Conservation (phyloP, 2,888 invertebrate species). For the Sussaba pulchella region DNA sequence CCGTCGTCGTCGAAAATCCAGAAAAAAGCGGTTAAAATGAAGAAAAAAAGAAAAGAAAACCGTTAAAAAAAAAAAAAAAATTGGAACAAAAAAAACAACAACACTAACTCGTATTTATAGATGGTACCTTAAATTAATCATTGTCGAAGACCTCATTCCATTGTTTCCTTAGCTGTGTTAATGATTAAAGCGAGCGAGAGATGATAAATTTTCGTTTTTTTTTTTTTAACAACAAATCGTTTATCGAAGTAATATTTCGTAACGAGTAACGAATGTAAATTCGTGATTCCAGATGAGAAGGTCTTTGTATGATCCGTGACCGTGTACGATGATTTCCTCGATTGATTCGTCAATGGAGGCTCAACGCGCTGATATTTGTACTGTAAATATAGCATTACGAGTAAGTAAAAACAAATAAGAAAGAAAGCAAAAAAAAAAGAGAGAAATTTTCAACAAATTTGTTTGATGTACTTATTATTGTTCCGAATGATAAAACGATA, state of each 20-base stretch:
- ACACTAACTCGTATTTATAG: slow-evolving; percentile 61
- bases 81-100: slow-evolving; percentile 18
- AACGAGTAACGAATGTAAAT: slow-evolving; percentile 58
- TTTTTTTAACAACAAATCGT: too few relatives aligned
- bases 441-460: slow-evolving; percentile 39
- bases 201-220: too few relatives aligned
- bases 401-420: slow-evolving; percentile 34
- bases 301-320: slow-evolving; percentile 53
- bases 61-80: slow-evolving; percentile 26
- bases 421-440: background rate
- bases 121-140: slow-evolving; percentile 66
- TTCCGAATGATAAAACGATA: slow-evolving; percentile 31
- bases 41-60: slow-evolving; percentile 26
- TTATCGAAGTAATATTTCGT: slow-evolving; percentile 64
- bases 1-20: slow-evolving; percentile 44
- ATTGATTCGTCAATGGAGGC: slow-evolving; percentile 47
- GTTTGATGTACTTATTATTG: slow-evolving; percentile 58
- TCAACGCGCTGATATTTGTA: slow-evolving; percentile 59
- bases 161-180: slow-evolving; percentile 75
- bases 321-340: slow-evolving; percentile 41
- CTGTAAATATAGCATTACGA: slow-evolving; percentile 66
- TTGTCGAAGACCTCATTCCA: slow-evolving; percentile 72
- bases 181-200: slow-evolving; percentile 42
- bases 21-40: slow-evolving; percentile 20
- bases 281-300: slow-evolving; percentile 56